Conservation (phyloP, 2,888 invertebrate genomes). For the Apamea sordens region DNA sequence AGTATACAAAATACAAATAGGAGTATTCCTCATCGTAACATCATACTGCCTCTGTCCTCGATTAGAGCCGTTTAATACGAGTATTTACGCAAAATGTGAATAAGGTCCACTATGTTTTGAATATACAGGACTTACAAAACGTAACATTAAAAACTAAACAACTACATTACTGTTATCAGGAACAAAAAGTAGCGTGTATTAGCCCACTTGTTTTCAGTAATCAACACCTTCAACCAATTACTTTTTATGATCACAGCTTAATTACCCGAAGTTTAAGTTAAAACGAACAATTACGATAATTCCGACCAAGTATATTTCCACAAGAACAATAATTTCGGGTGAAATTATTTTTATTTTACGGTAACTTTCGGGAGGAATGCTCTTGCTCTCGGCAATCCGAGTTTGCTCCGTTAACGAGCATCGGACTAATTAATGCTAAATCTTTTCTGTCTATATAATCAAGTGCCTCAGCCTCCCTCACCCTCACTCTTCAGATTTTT, state of each 20-base stretch:
- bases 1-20: neutral
- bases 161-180: conserved; percentile 15
- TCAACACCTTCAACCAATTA: conserved; percentile 54
- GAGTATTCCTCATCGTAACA: neutral
- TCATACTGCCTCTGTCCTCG: neutral
- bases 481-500: conserved; percentile 61
- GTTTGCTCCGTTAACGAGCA: conserved; percentile 74
- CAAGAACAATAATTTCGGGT: conserved; percentile 44
- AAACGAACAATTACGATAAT: conserved; percentile 45
- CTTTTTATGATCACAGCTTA: conserved; percentile 48
- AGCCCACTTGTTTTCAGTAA: conserved; percentile 33
- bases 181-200: conserved; percentile 34
- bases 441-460: conserved; percentile 76
- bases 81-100: too few relatives aligned
- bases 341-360: conserved; percentile 38
- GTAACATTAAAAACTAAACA: conserved; percentile 10
- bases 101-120: neutral
- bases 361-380: conserved; percentile 32
- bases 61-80: neutral
- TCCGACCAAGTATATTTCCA: conserved; percentile 21
- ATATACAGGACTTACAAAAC: conserved; percentile 1
- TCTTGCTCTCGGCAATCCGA: conserved; percentile 45
- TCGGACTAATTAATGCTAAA: conserved; percentile 77
- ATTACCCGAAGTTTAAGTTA: conserved; percentile 47
- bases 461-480: conserved; percentile 59